These are phyloP conservation scores for Bathynomus jamesi DNA, from an alignment of 1,140 invertebrate species.

Conservation along the genomic window DNA sequence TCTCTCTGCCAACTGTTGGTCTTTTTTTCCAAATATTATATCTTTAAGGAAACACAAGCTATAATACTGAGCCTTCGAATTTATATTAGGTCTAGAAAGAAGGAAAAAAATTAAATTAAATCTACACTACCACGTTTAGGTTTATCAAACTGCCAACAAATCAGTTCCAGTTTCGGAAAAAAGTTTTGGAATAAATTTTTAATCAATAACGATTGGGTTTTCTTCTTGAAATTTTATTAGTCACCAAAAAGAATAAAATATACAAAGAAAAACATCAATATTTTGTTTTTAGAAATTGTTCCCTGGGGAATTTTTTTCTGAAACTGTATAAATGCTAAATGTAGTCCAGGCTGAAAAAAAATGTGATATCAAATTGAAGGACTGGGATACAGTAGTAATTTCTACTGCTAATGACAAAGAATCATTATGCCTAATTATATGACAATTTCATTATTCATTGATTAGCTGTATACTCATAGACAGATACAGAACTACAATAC, in stretches of 20 bases:
- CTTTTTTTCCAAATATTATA: slow-evolving; percentile 61
- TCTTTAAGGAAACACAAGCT: slow-evolving; percentile 83
- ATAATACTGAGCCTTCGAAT: slow-evolving; percentile 81
- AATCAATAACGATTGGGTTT: too few species aligned
- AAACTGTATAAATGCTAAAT: background rate
- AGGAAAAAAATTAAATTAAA: slow-evolving; percentile 44
- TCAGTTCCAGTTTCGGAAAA: background rate
- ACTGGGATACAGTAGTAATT: too few species aligned
- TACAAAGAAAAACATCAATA: too few species aligned
- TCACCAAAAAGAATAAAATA: too few species aligned
- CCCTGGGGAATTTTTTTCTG: too few species aligned
- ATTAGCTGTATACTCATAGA: too few species aligned
- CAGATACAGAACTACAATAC: too few species aligned
- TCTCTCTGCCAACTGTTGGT: slow-evolving; percentile 65
- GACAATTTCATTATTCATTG: too few species aligned
- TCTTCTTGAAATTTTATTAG: too few species aligned
- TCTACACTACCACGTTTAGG: background rate
- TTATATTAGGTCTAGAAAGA: slow-evolving; percentile 77
- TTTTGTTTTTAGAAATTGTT: too few species aligned
- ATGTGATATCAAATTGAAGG: background rate
- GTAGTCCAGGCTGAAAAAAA: background rate
- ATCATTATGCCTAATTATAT: too few species aligned
- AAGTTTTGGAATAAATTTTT: background rate
- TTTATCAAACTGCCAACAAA: background rate
- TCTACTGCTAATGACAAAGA: too few species aligned